Conservation (phyloP, 1,140 invertebrate species). For the Achroia grisella region DNA sequence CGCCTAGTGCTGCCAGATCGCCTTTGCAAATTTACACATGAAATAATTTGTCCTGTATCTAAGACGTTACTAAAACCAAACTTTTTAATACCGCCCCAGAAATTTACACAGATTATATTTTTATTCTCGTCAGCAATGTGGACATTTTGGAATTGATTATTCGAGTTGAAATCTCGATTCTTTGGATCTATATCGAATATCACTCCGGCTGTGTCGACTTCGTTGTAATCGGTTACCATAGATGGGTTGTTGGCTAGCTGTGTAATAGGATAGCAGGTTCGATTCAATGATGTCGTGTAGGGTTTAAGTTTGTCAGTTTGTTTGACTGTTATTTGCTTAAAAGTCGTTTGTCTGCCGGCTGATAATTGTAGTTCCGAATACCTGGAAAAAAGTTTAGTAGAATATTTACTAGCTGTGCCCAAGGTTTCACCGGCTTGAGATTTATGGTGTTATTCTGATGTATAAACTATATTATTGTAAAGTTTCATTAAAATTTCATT, state of each 20-base stretch:
- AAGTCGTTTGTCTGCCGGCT: conserved; percentile 44
- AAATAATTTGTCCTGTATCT: conserved; percentile 73
- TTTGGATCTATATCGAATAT: conserved; percentile 50
- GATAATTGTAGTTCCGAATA: conserved; percentile 66
- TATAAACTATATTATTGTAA: too few relatives aligned
- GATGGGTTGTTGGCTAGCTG: conserved; percentile 32
- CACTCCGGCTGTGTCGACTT: conserved; percentile 53
- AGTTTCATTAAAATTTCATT: too few relatives aligned
- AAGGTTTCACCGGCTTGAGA: too few relatives aligned
- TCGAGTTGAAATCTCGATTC: conserved; percentile 28
- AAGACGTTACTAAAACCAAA: conserved; percentile 77
- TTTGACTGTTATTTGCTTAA: conserved; percentile 31
- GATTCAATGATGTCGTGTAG: conserved; percentile 19
- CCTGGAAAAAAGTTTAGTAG: conserved; percentile 47
- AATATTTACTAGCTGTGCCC: too few relatives aligned
- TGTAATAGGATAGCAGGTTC: conserved; percentile 40
- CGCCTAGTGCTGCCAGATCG: conserved; percentile 49
- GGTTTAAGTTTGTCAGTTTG: conserved; percentile 21
- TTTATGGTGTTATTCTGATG: too few relatives aligned
- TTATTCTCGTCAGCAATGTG: conserved; percentile 66
- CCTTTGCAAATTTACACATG: conserved; percentile 77
- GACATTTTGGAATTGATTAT: conserved; percentile 60
- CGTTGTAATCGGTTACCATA: conserved; percentile 42
- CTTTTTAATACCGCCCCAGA: conserved; percentile 76
- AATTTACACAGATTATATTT: conserved; percentile 76